These are phyloP conservation scores for Gari tellinella DNA, from an alignment of 2,888 invertebrate species.

Conservation along the genomic window DNA sequence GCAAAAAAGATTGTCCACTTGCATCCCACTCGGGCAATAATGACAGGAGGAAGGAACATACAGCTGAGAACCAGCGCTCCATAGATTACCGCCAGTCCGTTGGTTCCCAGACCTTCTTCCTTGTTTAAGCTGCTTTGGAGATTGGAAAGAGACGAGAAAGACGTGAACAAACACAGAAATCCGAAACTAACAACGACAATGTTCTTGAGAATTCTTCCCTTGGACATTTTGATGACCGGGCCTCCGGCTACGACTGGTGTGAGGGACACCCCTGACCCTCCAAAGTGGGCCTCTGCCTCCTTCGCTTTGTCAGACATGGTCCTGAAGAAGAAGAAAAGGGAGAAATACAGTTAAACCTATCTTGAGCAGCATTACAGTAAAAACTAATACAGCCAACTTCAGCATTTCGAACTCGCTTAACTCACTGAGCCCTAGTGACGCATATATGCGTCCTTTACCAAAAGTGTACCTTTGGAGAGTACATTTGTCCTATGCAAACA, in stretches of 20 bases:
- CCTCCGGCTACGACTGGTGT: constrained; percentile 10
- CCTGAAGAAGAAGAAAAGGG: too few species aligned
- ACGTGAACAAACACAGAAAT: constrained; percentile 97
- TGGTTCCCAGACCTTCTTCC: constrained; percentile 94
- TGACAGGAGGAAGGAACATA: constrained; percentile 89
- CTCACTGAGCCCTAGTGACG: too few species aligned
- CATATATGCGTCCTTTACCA: too few species aligned
- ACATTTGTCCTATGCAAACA: too few species aligned
- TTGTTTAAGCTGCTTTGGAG: constrained; percentile 96
- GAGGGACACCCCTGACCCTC: constrained; percentile 21
- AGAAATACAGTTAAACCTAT: too few species aligned
- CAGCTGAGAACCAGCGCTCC: constrained; percentile 97
- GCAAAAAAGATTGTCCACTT: constrained; percentile 98
- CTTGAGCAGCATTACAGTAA: too few species aligned
- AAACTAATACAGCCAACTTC: too few species aligned
- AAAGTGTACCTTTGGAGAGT: too few species aligned
- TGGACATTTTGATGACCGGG: constrained; percentile 53
- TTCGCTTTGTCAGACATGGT: constrained; percentile 7
- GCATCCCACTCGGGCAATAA: constrained; percentile 89
- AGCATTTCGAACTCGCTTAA: too few species aligned
- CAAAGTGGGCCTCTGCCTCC: constrained; percentile 26
- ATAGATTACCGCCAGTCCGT: constrained; percentile 95
- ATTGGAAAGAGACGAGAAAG: constrained; percentile 97
- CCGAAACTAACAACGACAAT: constrained; percentile 95
- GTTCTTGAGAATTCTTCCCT: constrained; percentile 92